These are phyloP conservation scores for Coptodon rendalli DNA, from an alignment of 2,113 vertebrate genomes.

Conservation along the genomic window DNA sequence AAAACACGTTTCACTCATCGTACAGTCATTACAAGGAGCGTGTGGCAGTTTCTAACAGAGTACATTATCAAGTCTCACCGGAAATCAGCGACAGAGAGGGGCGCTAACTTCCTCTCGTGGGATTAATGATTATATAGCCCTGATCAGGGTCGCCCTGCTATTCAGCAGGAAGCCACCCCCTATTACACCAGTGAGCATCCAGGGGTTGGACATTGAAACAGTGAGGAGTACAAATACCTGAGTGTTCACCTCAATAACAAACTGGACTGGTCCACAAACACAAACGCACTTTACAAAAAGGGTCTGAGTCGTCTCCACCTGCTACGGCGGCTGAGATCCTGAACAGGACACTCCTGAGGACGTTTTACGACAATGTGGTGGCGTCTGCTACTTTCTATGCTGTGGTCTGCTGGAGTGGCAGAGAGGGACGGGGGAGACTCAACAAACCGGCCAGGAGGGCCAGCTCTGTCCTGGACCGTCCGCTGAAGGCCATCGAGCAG, in stretches of 20 bases:
- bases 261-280: background rate
- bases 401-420: too few species aligned
- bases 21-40: fast-evolving
- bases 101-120: background rate
- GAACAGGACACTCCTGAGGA: background rate
- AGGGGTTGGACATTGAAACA: fast-evolving
- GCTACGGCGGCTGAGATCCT: background rate
- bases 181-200: background rate
- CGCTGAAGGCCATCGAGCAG: background rate
- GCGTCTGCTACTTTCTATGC: too few species aligned
- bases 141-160: background rate
- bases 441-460: background rate
- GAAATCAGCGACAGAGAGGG: background rate
- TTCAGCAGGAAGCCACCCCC: background rate
- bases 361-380: too few species aligned
- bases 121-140: fast-evolving
- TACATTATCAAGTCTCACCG: background rate
- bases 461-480: fast-evolving
- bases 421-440: fast-evolving
- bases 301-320: background rate
- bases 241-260: fast-evolving
- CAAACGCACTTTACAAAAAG: background rate
- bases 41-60: fast-evolving
- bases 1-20: fast-evolving
- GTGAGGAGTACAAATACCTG: background rate